Evolutionary conservation across 1,140 invertebrate genomes (phyloP), one percentile per base, ranked within the genome.

Genomic region (Anoplolepis gracilipes): DNA sequence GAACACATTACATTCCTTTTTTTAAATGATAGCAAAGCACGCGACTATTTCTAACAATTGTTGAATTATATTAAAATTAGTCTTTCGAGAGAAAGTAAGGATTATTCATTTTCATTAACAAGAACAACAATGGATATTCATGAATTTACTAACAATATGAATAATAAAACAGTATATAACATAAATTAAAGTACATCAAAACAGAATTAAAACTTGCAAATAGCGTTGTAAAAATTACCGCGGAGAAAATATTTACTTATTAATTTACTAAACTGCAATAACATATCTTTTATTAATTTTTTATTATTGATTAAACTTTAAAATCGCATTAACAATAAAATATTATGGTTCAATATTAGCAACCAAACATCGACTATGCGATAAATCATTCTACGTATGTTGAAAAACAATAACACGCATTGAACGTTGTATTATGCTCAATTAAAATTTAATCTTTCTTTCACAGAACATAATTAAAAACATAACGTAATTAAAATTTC

Each of bases 401-500:
- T 46, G 16, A 25, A 4, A 13, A 6, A n/a, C 36, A 39, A 8
- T 28, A 1, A 33, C 5, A 22, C 22, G 22, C 19, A 46, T 22
- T 33, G 11, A n/a, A 42, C 19, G 7, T 33, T 67, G 28, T 25
- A 67, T 78, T 72, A 59, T 1, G 22, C 42, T 25, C 11, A 72
- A 57, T 42, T 22, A 59, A 81, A 57, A 70, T 72, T 70, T 42
- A 72, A 81, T 6, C 2, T 22, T 42, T 10, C 25, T 72, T 19
- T 61, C 19, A 57, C 55, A 59, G 19, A 30, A 16, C 25, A 16
- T 42, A 72, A 81, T 81, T n/a, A n/a, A n/a, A n/a, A n/a, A 57
- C 55, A 59, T 11, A 30, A 16, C 25, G 10, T 42, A 72, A 81
- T 81, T 59, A 70, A 70, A 57, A 36, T 59, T 81, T n/a, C 16